Base-by-base conservation (phyloP, 2,888 invertebrate genomes). In the Pollenia angustigena region DNA sequence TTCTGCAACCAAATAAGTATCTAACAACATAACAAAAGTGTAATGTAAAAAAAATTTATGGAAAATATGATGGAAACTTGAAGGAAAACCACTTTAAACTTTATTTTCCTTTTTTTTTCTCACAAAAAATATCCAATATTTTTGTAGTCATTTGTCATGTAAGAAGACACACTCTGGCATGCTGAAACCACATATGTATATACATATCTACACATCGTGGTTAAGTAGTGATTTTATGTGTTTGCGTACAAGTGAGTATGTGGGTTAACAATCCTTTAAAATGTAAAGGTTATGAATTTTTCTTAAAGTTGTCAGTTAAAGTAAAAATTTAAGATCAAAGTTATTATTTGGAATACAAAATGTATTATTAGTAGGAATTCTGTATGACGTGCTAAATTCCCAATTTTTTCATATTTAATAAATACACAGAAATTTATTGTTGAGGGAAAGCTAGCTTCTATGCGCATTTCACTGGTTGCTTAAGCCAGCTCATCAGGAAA, bases 101-200 rank as follows among this genome's bases (percentile, higher is more conserved):
- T 32, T 58, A 32, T 60, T 71, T 18, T 69, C 16, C 16, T n/a
- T 54, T 54, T 18, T 18, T 14, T 32, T 32, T 6, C 32, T 32
- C 32, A 32, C 9, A 44, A 69, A 60, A 76, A 69, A 69, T 62
- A 62, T 32, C 60, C 58, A 68, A 69, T 75, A 54, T 76, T 82
- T 44, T 62, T 75, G 48, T 82, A 54, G 32, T 76, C 75, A 76
- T 82, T 82, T 82, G 75, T 82, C 82, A 82, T 82, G 40, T 42
- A 58, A 62, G 75, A 79, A 56, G 60, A 50, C 50, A 64, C 40
- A 60, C 50, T 16, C 40, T 4, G 52, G 42, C 69, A 52, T 56
- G 72, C 72, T 56, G 56, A 69, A 75, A 62, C 18, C 75, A 62
- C 80, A 75, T 71, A 69, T 62, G 62, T 82, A 62, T 23, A 23